A percentile compares a stretch with the other conserved stretches of the same genome.
phyloP scores from a whole-genome alignment of 2,888 invertebrate species.

The Neoascia interrupta region DNA sequence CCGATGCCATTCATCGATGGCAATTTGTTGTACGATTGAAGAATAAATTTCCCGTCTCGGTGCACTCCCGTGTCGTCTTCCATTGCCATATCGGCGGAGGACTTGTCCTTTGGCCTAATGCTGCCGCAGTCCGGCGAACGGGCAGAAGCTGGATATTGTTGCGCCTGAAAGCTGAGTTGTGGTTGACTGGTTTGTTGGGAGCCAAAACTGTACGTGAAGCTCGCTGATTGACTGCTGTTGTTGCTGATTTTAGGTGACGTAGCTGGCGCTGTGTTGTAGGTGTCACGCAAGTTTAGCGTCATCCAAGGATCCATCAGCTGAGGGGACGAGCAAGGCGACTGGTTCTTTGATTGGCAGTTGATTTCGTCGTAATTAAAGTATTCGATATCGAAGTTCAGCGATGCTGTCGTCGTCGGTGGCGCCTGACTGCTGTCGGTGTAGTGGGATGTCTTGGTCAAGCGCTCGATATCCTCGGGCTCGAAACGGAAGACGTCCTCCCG shows the following conservation, averaged over 20 bases:
- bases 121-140: conserved; percentile 12
- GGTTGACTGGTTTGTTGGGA: conserved; percentile 28
- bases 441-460: conserved; percentile 73
- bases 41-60: conserved; percentile 64
- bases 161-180: background rate
- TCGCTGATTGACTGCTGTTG: conserved; percentile 70
- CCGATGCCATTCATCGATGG: conserved; percentile 76
- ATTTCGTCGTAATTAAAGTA: conserved; percentile 80
- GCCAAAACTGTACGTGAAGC: conserved; percentile 29
- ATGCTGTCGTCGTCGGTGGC: conserved; percentile 61
- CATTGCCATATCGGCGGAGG: conserved; percentile 12
- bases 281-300: conserved; percentile 75
- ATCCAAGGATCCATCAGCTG: conserved; percentile 79
- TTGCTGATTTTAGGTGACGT: conserved; percentile 64
- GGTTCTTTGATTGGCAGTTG: conserved; percentile 80
- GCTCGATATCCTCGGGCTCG: conserved; percentile 79
- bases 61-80: conserved; percentile 36
- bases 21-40: conserved; percentile 71
- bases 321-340: conserved; percentile 79
- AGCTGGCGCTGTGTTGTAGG: conserved; percentile 41
- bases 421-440: conserved; percentile 25
- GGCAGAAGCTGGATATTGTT: conserved; percentile 14
- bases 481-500: conserved; percentile 78
- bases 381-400: conserved; percentile 76
- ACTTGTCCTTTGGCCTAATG: conserved; percentile 15